phyloP scores from a whole-genome alignment of 2,888 invertebrate genomes.

The Euzophera pinguis region DNA sequence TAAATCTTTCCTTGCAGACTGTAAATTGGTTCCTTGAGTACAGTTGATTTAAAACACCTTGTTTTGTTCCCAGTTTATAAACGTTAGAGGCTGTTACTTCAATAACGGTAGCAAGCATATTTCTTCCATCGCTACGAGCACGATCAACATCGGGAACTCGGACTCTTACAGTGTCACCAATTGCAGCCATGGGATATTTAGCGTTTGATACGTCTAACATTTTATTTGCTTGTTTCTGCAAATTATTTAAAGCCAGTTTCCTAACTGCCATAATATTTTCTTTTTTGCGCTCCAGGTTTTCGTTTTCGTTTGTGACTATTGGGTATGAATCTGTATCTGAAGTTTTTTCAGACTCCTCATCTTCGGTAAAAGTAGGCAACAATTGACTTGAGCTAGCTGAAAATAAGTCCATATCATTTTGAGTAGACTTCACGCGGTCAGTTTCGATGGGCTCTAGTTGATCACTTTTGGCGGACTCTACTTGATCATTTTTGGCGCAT shows the following conservation, averaged over 20 bases:
- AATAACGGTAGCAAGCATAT: slow-evolving; percentile 11
- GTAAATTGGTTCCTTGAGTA: slow-evolving; percentile 17
- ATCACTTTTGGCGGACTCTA: background rate
- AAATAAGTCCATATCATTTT: slow-evolving; percentile 1
- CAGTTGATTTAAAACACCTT: slow-evolving; percentile 18
- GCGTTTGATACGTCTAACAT: slow-evolving; percentile 12
- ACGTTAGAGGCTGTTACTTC: background rate
- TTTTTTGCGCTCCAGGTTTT: slow-evolving; percentile 2
- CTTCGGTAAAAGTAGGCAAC: slow-evolving; percentile 5
- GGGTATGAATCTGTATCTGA: slow-evolving; percentile 2
- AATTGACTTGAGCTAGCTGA: slow-evolving; percentile 9
- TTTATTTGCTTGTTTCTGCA: slow-evolving; percentile 12
- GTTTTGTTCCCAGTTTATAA: slow-evolving; percentile 18
- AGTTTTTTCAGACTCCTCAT: background rate
- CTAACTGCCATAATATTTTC: background rate
- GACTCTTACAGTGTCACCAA: slow-evolving; percentile 11
- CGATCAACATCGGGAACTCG: slow-evolving; percentile 16
- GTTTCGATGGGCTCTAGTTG: background rate
- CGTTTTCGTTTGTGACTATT: slow-evolving; percentile 6
- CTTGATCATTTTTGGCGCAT: too few relatives aligned
- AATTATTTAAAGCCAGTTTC: too few relatives aligned
- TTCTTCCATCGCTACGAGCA: slow-evolving; percentile 7
- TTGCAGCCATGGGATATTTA: slow-evolving; percentile 11
- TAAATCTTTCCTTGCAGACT: slow-evolving; percentile 11
- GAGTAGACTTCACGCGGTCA: background rate